Percentiles rank a stretch among this genome's conserved stretches.
Conservation (phyloP, 2,888 invertebrate genomes). For the Tenthredo livida region DNA sequence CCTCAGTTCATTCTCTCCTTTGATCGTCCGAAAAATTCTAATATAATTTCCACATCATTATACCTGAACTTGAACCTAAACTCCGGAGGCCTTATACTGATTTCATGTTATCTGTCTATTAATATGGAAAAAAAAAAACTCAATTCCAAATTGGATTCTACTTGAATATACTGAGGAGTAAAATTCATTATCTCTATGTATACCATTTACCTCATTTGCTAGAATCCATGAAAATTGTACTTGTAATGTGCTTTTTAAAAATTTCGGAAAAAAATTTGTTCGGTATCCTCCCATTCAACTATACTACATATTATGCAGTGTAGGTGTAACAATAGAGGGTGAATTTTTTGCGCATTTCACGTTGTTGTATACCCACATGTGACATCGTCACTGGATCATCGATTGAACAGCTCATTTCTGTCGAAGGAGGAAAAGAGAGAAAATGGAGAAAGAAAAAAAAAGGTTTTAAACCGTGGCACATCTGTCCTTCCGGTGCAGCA, state of each 20-base stretch:
- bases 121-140: neutral
- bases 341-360: conserved; percentile 11
- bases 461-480: conserved; percentile 45
- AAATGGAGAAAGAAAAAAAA: neutral
- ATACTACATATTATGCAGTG: neutral
- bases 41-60: conserved; percentile 15
- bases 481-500: conserved; percentile 50
- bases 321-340: neutral
- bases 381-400: neutral
- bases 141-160: neutral
- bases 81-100: neutral
- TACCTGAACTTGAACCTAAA: neutral
- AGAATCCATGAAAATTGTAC: too few species aligned
- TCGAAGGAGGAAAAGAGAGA: neutral
- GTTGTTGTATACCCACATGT: neutral
- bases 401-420: conserved; percentile 7
- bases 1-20: neutral
- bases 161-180: too few species aligned
- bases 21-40: conserved; percentile 36
- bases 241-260: neutral
- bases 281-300: neutral
- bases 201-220: too few species aligned
- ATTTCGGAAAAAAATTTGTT: neutral
- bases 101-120: neutral
- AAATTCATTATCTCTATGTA: too few species aligned